Percentiles rank a stretch among this genome's conserved stretches.
Evolutionary conservation across 2,113 vertebrate genomes (phyloP).

Genomic region (Sclerurus mexicanus): DNA sequence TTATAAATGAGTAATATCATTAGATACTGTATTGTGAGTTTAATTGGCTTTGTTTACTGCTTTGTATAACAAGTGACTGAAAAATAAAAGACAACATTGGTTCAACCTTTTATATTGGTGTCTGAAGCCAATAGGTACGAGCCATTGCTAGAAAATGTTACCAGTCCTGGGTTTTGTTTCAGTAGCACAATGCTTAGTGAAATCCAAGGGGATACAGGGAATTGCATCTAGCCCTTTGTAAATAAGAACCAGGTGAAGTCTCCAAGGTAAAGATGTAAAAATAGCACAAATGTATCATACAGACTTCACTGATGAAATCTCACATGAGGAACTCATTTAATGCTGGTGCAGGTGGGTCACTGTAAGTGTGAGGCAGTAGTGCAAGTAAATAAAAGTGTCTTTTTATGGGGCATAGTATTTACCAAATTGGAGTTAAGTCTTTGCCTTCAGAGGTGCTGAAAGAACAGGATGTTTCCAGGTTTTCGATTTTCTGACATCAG

Average conservation of each 20-base stretch:
- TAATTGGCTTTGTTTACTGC: neutral
- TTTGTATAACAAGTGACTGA: neutral
- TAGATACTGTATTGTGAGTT: neutral
- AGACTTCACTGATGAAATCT: neutral
- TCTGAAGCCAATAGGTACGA: neutral
- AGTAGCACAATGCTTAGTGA: neutral
- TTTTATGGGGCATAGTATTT: neutral
- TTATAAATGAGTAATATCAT: constrained; percentile 12
- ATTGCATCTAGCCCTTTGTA: neutral
- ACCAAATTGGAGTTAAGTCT: neutral
- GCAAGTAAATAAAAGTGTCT: neutral
- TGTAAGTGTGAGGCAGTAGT: neutral
- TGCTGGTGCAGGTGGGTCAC: neutral
- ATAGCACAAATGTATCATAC: neutral
- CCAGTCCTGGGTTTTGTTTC: neutral
- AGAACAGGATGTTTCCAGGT: neutral
- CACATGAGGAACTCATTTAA: neutral
- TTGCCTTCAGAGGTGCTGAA: neutral
- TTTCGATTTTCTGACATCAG: neutral
- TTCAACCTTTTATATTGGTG: neutral
- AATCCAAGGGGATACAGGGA: neutral
- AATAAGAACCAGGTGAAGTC: neutral
- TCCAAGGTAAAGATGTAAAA: neutral
- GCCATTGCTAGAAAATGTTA: neutral
- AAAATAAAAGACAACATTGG: constrained; percentile 28